phyloP scores from a whole-genome alignment of 2,888 invertebrate genomes.

The Platycheirus rosarum region DNA sequence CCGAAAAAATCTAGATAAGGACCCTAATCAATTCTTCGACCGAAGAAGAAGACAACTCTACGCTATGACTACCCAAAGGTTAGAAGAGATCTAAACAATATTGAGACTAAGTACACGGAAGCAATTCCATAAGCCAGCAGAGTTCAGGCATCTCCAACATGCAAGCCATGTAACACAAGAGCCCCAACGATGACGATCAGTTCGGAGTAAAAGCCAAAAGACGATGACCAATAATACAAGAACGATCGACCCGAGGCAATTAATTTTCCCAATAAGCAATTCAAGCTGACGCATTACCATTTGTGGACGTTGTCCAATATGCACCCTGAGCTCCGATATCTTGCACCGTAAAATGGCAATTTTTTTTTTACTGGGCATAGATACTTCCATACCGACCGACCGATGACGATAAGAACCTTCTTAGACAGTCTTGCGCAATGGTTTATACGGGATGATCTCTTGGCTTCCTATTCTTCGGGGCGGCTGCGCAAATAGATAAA shows the following conservation, averaged over 20 bases:
- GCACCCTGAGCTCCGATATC: conserved; percentile 9
- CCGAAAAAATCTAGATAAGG: conserved; percentile 56
- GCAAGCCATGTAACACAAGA: conserved; percentile 50
- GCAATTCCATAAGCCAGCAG: conserved; percentile 56
- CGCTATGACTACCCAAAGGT: conserved; percentile 4
- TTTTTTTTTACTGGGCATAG: conserved; percentile 23
- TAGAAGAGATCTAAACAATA: conserved; percentile 32
- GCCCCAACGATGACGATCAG: conserved; percentile 50
- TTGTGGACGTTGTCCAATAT: conserved; percentile 69
- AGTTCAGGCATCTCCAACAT: conserved; percentile 21
- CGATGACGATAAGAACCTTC: conserved; percentile 63
- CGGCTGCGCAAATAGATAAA: conserved; percentile 71
- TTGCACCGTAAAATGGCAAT: conserved; percentile 10
- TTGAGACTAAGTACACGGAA: conserved; percentile 71
- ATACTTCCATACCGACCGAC: not conserved
- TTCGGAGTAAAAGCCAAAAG: conserved; percentile 27
- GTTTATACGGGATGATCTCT: conserved; percentile 62
- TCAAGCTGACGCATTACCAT: conserved; percentile 74
- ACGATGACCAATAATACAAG: conserved; percentile 69
- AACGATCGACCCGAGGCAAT: conserved; percentile 72
- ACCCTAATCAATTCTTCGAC: conserved; percentile 40
- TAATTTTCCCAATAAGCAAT: conserved; percentile 74
- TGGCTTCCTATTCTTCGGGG: conserved; percentile 63
- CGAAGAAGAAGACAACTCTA: not conserved
- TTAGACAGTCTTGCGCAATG: conserved; percentile 15